Evolutionary conservation across 53 echinoderm and acorn worm species (phyloP), one percentile per base, ranked within the genome.

Genomic region (Holothuria scabra): DNA sequence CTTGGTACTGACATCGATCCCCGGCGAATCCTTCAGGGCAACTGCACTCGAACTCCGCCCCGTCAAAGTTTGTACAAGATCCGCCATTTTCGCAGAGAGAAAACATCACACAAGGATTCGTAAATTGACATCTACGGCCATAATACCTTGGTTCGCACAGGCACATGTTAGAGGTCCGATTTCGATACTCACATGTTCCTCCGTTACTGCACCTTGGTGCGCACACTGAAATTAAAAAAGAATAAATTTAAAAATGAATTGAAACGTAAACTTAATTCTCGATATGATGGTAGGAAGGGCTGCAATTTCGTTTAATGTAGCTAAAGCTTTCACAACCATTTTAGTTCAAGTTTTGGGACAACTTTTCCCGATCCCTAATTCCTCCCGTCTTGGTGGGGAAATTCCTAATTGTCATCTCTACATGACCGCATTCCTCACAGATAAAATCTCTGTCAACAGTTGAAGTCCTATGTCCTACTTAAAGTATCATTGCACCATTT

Each of bases 11-110:
- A 46, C 95, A 95, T 56, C 66, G 35, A 29, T 79, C 60, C 0
- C 92, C 95, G 1, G 28, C 66, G 79, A 66, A 95, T 4, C 95
- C 95, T 5, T 46, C 46, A 13, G 82, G 41, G 60, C 95, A 94
- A 8, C 28, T 84, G 59, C 95, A 94, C 68, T 12, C 55, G 86
- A 72, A 87, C 31, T 44, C 14, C 4, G 24, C 25, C 16, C 86
- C 89, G 6, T 23, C 60, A 1, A 91, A 30, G 22, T 74, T 56
- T 22, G 76, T 67, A 67, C 95, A 94, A 61, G 87, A 90, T 21
- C 91, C 95, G 19, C 87, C 85, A 38, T 91, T 81, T 46, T 87
- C 32, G 88, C 88, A 88, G 84, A 62, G 57, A 20, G 65, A 20
- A 58, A 57, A 66, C 56, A 66, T 57, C 3, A 84, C 32, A 76